Base-by-base conservation (phyloP, 2,797 vertebrate genomes). In the Diplodus sargus region DNA sequence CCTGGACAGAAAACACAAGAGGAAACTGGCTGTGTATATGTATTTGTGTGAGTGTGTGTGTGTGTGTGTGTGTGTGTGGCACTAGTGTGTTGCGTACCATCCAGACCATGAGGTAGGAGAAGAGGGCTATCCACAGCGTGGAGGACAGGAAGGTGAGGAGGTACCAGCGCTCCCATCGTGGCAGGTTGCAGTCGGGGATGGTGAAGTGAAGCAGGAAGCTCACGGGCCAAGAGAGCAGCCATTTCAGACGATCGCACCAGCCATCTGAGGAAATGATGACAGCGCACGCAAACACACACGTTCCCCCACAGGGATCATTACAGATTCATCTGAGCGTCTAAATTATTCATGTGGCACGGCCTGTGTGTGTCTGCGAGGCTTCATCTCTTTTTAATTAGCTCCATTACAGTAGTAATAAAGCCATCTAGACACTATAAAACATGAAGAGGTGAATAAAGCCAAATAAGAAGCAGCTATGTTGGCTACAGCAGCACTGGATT, bases 81-180 rank as follows among this genome's bases (percentile, higher is more conserved):
- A 43, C 58, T 9, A 11, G n/a, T 59, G 61, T 0, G 45, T 58
- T 39, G 64, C 94, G 0, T 92, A 96, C 96, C 96, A 96, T 96
- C 96, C 96, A 96, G 91, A 96, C 96, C 96, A 96, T 96, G 93
- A 96, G 92, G 94, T 96, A 96, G 92, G 95, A 96, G 91, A 96
- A 96, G 76, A 96, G 64, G 53, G 95, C 95, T 45, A 96, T 96
- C 96, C 96, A 96, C 60, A 96, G 94, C 0, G 95, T 96, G 86
- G 95, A 95, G 69, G 86, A 79, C 76, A 93, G 85, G 79, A 96
- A 96, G 73, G 95, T 96, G 81, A 94, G 83, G 77, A 96, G 95
- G 89, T 95, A 96, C 93, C 95, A 96, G 89, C 85, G 92, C 82
- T 94, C 90, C 96, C 96, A 96, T 52, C 65, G 93, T 0, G 94